These are phyloP conservation scores for Melangyna quadrimaculata DNA, from an alignment of 2,888 invertebrate genomes.

Conservation along the genomic window DNA sequence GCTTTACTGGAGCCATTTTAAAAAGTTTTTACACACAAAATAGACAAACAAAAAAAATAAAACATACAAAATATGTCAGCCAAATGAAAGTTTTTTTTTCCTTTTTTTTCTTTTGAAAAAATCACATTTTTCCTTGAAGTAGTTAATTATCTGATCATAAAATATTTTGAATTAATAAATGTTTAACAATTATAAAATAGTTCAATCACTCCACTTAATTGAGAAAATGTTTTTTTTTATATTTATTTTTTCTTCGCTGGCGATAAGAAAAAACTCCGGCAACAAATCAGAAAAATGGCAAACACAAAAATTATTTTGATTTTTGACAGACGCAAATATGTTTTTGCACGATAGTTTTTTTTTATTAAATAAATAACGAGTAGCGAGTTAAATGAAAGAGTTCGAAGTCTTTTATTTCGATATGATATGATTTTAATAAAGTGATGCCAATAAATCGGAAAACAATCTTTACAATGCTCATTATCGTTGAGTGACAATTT, in stretches of 20 bases:
- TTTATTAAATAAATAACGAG: conserved; percentile 16
- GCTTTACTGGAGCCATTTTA: conserved; percentile 74
- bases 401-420: neutral
- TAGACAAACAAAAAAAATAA: conserved; percentile 15
- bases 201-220: neutral
- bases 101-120: neutral
- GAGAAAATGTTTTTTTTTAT: neutral
- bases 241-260: neutral
- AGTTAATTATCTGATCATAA: neutral
- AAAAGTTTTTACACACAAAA: neutral
- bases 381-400: conserved; percentile 11
- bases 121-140: neutral
- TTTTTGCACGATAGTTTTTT: neutral
- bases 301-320: conserved; percentile 62
- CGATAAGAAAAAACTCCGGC: conserved; percentile 48
- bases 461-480: too few species aligned
- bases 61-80: neutral
- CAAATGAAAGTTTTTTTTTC: neutral
- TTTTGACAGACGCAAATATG: conserved; percentile 41
- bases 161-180: neutral
- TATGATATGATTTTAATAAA: too few species aligned
- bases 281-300: conserved; percentile 58
- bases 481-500: too few species aligned
- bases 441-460: too few species aligned
- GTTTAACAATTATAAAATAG: neutral